Conservation (phyloP, 2,113 vertebrate species). For the Arizona elegans region DNA sequence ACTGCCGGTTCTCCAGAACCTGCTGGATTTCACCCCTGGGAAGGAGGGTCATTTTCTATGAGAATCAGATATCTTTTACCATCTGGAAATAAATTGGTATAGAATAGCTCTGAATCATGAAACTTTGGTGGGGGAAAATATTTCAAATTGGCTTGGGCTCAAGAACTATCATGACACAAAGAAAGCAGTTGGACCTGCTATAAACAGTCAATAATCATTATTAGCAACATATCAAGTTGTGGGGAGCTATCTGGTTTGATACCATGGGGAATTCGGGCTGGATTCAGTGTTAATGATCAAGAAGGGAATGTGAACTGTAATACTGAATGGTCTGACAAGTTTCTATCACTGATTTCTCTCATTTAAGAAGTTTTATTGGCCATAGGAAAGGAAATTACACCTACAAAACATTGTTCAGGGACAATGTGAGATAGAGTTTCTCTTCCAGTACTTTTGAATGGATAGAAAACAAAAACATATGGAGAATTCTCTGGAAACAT, state of each 20-base stretch:
- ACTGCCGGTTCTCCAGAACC: too few species aligned
- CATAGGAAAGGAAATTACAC: not conserved
- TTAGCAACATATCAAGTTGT: slow-evolving; percentile 29
- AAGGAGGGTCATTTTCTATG: slow-evolving; percentile 1
- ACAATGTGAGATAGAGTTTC: not conserved
- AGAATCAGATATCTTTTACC: not conserved
- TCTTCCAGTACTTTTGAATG: not conserved
- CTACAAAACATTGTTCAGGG: not conserved
- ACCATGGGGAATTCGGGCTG: slow-evolving; percentile 22
- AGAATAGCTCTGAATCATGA: slow-evolving; percentile 14
- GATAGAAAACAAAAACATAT: not conserved
- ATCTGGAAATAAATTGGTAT: slow-evolving; percentile 6
- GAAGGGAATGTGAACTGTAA: slow-evolving; percentile 17
- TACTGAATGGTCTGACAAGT: slow-evolving; percentile 15
- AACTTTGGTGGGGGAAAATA: slow-evolving; percentile 17
- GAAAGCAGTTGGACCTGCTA: slow-evolving; percentile 18
- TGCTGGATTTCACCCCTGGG: not conserved
- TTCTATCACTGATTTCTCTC: slow-evolving; percentile 10
- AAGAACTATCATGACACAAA: slow-evolving; percentile 17
- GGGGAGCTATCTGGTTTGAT: slow-evolving; percentile 16
- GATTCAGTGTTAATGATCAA: slow-evolving; percentile 23
- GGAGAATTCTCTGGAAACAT: not conserved
- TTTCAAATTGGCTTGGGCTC: slow-evolving; percentile 28
- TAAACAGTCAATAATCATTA: slow-evolving; percentile 26
- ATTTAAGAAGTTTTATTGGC: slow-evolving; percentile 27